These are phyloP conservation scores for Napeogenes inachia DNA, from an alignment of 2,888 invertebrate genomes.

Conservation along the genomic window DNA sequence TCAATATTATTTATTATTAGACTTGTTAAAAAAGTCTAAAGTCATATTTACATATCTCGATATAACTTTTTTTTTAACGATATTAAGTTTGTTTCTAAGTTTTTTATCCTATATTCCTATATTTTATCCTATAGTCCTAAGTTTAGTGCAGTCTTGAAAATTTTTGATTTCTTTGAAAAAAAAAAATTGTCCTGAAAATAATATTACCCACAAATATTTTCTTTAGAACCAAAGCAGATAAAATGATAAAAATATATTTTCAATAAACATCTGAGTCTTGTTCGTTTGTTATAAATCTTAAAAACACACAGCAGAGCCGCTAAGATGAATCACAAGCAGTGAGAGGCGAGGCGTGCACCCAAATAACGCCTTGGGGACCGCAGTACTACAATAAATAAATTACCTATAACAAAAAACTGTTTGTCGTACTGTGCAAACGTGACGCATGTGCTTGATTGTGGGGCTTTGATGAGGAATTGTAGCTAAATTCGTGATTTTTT, in stretches of 20 bases:
- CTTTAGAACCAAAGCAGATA: too few species aligned
- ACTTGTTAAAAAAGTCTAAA: too few species aligned
- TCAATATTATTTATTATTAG: background rate
- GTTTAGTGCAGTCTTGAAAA: too few species aligned
- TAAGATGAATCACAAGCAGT: slow-evolving; percentile 43
- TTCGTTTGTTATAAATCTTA: background rate
- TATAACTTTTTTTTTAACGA: too few species aligned
- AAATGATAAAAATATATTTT: too few species aligned
- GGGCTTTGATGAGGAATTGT: slow-evolving; percentile 3
- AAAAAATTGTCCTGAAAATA: too few species aligned
- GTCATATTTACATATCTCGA: too few species aligned
- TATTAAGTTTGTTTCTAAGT: too few species aligned
- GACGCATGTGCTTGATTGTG: slow-evolving; percentile 33
- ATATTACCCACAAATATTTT: too few species aligned
- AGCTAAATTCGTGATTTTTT: slow-evolving; percentile 4
- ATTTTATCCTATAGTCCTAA: too few species aligned
- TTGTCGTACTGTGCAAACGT: slow-evolving; percentile 51
- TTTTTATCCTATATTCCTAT: too few species aligned
- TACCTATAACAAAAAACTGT: slow-evolving; percentile 49
- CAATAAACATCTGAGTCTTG: background rate
- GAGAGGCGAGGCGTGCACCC: slow-evolving; percentile 51
- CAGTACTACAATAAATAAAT: slow-evolving; percentile 63
- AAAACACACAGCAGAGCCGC: background rate
- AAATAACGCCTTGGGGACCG: slow-evolving; percentile 66
- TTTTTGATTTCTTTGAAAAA: too few species aligned